A percentile compares a stretch with the other conserved stretches of the same genome.
Evolutionary conservation across 2,797 vertebrate species (phyloP).

Genomic region (Psittacula derbiana): DNA sequence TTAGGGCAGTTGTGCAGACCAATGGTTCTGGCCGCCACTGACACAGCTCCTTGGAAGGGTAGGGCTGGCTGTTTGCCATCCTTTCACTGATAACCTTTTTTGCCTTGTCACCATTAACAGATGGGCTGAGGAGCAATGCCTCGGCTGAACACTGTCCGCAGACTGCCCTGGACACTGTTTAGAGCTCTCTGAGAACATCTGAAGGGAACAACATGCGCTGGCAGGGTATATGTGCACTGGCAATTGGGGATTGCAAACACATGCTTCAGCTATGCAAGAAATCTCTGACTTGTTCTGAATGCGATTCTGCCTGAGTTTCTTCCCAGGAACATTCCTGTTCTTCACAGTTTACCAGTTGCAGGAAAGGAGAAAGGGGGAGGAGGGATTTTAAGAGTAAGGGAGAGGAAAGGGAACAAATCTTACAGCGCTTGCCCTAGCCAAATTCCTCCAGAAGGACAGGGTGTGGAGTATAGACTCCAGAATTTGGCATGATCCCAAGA

Average conservation of each 20-base stretch:
- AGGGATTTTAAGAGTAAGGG: slow-evolving; percentile 1
- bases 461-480: slow-evolving; percentile 14
- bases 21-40: background rate
- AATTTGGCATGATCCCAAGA: slow-evolving; percentile 9
- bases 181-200: slow-evolving; percentile 30
- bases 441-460: slow-evolving; percentile 43
- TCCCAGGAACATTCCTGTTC: slow-evolving; percentile 68
- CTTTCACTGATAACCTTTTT: background rate
- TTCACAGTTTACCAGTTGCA: slow-evolving; percentile 59
- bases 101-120: background rate
- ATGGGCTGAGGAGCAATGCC: background rate
- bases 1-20: background rate
- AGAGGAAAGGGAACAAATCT: slow-evolving; percentile 39
- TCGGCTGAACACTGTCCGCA: background rate
- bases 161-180: slow-evolving; percentile 7
- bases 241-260: slow-evolving; percentile 64
- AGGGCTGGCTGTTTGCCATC: background rate
- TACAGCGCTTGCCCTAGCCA: background rate
- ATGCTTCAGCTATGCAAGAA: slow-evolving; percentile 69
- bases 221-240: background rate
- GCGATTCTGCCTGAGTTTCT: slow-evolving; percentile 60
- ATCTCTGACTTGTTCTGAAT: slow-evolving; percentile 66
- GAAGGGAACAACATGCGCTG: slow-evolving; percentile 45
- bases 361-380: background rate
- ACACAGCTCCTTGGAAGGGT: background rate